Base-by-base conservation (phyloP, 2,888 invertebrate genomes). In the Hypomecis atomaria region DNA sequence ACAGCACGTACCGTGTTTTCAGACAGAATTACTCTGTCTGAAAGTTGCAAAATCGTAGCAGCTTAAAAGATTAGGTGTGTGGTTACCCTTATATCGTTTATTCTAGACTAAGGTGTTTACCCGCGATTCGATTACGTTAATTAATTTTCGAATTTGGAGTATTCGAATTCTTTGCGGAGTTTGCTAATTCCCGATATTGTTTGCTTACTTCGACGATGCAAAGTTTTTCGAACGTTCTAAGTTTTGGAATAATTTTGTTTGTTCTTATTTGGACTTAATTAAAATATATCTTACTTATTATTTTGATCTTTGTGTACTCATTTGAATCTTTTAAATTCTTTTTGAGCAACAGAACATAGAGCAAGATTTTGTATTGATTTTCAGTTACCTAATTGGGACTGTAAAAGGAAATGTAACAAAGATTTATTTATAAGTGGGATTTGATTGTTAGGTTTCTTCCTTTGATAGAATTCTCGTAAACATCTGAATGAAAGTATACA, bases 121-220 rank as follows among this genome's bases (percentile, higher is more conserved):
- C 54, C 45, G 65, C 71, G 58, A 73, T 75, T 75, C 77, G 75
- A 79, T 80, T 75, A 77, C 67, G 70, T 74, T 76, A 78, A 82
- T 82, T 79, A 78, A 73, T 74, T 73, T 78, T 76, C 67, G 55
- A 23, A 23, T n/a, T n/a, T n/a, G n/a, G n/a, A 54, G 71, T 76
- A 78, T 77, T 76, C 69, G 69, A 74, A 77, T 81, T 79, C 73
- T 79, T 78, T 68, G 61, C 57, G 48, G 72, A 77, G 67, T 77
- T 74, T 58, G 42, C 50, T 64, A 75, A 78, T 81, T 81, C 76
- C 78, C 69, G 70, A 75, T 75, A 74, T 76, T 75, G 71, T 71
- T 71, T 54, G 57, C 65, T 2, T 56, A 58, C 54, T 65, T 52
- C 49, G 57, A 66, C 59, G 58, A 66, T 67, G 48, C 65, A 38